Percentiles rank a stretch among this genome's conserved stretches.
Evolutionary conservation across 2,113 vertebrate species (phyloP).

Genomic region (Monarcha castaneiventris): DNA sequence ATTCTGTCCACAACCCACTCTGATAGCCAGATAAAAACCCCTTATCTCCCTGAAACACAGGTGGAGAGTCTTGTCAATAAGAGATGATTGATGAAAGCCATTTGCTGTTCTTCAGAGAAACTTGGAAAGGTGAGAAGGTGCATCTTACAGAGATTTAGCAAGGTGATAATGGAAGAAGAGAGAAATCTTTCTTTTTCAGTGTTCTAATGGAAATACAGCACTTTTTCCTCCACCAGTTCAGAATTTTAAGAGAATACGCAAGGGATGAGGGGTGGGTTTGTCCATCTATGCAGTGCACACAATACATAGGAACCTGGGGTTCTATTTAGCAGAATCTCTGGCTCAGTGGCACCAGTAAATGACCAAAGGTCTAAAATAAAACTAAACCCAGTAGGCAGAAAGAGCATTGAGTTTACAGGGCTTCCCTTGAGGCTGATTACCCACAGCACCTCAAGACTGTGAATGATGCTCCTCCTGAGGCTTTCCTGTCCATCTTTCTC

Average conservation of each 20-base stretch:
- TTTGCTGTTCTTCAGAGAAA: background rate
- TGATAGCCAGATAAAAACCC: background rate
- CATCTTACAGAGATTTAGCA: background rate
- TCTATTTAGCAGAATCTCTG: background rate
- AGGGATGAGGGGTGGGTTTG: accelerated
- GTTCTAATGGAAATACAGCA: background rate
- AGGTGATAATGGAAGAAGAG: background rate
- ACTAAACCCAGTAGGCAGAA: background rate
- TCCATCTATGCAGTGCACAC: background rate
- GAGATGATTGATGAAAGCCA: slow-evolving; percentile 16
- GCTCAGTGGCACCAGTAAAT: background rate
- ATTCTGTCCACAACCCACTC: background rate
- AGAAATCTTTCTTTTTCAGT: background rate
- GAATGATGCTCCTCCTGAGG: background rate
- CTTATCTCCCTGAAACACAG: slow-evolving; percentile 33
- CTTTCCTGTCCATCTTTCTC: background rate
- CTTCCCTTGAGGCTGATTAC: background rate
- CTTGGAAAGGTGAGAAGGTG: background rate
- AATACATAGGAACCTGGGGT: background rate
- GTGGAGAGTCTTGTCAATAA: background rate
- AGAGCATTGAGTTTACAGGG: background rate
- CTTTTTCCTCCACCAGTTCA: background rate
- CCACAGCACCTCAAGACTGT: background rate
- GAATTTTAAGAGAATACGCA: background rate
- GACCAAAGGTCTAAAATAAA: background rate